These are phyloP conservation scores for Drosophila atroscutellata DNA, from an alignment of 2,888 invertebrate species.

Conservation along the genomic window DNA sequence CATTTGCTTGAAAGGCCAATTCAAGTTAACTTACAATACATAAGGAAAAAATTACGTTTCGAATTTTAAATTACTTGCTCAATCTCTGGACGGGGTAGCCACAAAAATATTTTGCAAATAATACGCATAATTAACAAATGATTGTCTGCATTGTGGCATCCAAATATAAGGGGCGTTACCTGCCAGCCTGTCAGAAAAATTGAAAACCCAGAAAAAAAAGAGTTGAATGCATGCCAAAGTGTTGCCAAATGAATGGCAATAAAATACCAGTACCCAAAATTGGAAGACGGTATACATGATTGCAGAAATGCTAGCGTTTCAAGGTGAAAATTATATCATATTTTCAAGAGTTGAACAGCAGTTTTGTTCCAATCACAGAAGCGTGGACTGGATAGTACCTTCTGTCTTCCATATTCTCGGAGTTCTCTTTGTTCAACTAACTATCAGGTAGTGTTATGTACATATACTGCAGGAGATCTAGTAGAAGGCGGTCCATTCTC, in stretches of 20 bases:
- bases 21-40: slow-evolving; percentile 12
- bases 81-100: slow-evolving; percentile 35
- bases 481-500: not conserved
- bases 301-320: not conserved
- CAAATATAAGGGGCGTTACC: slow-evolving; percentile 43
- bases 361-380: not conserved
- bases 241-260: slow-evolving; percentile 29
- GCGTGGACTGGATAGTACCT: not conserved
- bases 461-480: not conserved
- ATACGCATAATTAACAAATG: slow-evolving; percentile 70
- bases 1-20: slow-evolving; percentile 50
- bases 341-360: not conserved
- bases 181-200: slow-evolving; percentile 26
- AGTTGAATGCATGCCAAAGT: slow-evolving; percentile 17
- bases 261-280: slow-evolving; percentile 21
- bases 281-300: not conserved
- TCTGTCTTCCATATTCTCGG: not conserved
- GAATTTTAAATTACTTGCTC: slow-evolving; percentile 55
- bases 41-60: slow-evolving; percentile 16
- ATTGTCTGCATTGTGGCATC: slow-evolving; percentile 38
- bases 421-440: not conserved
- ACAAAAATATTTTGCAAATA: slow-evolving; percentile 57
- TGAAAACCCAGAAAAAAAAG: slow-evolving; percentile 22
- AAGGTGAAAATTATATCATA: not conserved
- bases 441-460: not conserved